These are phyloP conservation scores for Aurelia coerulea DNA, from an alignment of 30 jellyfish, hydroid and myxozoan genomes.

Conservation along the genomic window DNA sequence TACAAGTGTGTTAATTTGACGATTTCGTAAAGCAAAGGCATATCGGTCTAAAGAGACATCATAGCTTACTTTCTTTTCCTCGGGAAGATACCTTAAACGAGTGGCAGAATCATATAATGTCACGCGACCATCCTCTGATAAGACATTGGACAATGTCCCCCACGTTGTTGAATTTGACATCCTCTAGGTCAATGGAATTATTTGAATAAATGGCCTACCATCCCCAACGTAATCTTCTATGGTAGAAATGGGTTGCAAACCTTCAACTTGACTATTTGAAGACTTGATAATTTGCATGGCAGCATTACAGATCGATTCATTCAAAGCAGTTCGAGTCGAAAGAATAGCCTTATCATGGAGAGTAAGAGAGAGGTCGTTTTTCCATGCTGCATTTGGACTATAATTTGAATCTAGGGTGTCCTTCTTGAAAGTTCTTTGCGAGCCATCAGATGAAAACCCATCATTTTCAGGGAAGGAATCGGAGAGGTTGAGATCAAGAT, in stretches of 20 bases:
- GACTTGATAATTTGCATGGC: background rate
- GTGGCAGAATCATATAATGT: constrained; percentile 14
- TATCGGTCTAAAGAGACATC: constrained; percentile 5
- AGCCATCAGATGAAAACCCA: background rate
- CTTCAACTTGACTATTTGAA: background rate
- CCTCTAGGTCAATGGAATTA: background rate
- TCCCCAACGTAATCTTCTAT: background rate
- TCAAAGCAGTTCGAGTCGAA: background rate
- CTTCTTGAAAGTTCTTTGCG: too few species aligned
- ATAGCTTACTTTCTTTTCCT: background rate
- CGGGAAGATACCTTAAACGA: background rate
- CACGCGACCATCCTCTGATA: background rate
- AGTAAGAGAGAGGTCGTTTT: background rate
- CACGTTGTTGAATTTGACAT: background rate
- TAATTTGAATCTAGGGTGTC: background rate
- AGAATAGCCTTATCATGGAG: background rate
- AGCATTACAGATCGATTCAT: background rate
- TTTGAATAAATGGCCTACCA: constrained; percentile 9
- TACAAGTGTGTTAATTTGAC: background rate
- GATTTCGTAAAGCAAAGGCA: background rate
- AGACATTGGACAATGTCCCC: constrained; percentile 8
- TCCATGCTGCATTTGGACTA: background rate
- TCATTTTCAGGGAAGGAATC: background rate
- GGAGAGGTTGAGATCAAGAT: background rate
- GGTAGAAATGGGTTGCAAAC: background rate